Evolutionary conservation across 2,888 invertebrate genomes (phyloP), one percentile per base, ranked within the genome.

Genomic region (Epistrophella euchroma): DNA sequence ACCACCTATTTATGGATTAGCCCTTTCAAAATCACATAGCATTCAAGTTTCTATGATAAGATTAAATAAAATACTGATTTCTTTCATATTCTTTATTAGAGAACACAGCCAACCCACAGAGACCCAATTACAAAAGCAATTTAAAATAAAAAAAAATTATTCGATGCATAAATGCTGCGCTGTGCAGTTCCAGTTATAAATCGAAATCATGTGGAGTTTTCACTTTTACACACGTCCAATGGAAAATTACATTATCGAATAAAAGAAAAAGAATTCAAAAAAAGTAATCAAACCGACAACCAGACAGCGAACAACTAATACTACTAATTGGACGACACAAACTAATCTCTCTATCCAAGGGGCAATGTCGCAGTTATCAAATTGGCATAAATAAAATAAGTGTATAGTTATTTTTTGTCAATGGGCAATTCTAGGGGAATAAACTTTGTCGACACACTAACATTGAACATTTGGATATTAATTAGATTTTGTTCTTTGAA

Each of bases 321-420:
- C 56, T 32, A 58, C 56, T 58, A 35, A 32, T 58, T 32, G 17
- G 55, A 43, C 68, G 43, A 47, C 45, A 66, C 43, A 62, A 68
- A 80, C 68, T 85, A 85, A 85, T 85, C 81, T 81, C 80, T 66
- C 68, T 52, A 50, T 60, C 37, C 62, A 55, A 66, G 76, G 80
- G 84, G 66, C 76, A 73, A 85, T 77, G 76, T 81, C 85, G 85
- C 81, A 85, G 85, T 85, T 85, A 85, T 85, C 71, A 77, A 76
- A 60, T 76, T 60, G 64, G 72, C 79, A 72, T 72, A 64, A 64
- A n/a, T n/a, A n/a, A n/a, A n/a, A 47, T 47, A 66, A 45, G 66
- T 47, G 47, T 47, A 64, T 64, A 17, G 35, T 19, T 13, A 32
- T 47, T n/a, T 64, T 43, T 66, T 52, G 35, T 80, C 52, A 60